phyloP scores from a whole-genome alignment of 37 sponge, comb jelly and placozoan species.

The Amphimedon queenslandica region DNA sequence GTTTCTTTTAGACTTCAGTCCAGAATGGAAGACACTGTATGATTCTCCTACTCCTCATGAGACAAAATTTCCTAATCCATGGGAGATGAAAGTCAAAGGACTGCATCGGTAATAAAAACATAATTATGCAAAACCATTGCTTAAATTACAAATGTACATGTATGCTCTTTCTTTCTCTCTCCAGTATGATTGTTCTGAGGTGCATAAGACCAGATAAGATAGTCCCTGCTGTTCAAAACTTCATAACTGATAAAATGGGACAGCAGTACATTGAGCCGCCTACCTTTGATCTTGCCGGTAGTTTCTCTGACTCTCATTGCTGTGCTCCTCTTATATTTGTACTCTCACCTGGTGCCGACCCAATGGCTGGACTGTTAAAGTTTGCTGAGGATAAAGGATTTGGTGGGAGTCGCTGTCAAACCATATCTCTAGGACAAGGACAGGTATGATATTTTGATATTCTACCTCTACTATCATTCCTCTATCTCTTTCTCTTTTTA shows the following conservation, averaged over 20 bases:
- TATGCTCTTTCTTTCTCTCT: slow-evolving; percentile 10
- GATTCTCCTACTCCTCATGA: slow-evolving; percentile 86
- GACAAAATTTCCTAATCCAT: slow-evolving; percentile 67
- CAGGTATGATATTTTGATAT: slow-evolving; percentile 40
- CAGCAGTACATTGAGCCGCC: slow-evolving; percentile 95
- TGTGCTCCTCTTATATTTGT: slow-evolving; percentile 98
- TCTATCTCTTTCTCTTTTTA: not conserved
- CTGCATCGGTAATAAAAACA: slow-evolving; percentile 57
- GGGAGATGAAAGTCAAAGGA: slow-evolving; percentile 72
- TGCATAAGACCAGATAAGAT: slow-evolving; percentile 95
- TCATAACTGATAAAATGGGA: slow-evolving; percentile 88
- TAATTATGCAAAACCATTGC: slow-evolving; percentile 2
- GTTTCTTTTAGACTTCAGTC: slow-evolving; percentile 39
- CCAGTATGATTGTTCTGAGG: slow-evolving; percentile 86
- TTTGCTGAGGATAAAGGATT: slow-evolving; percentile 96
- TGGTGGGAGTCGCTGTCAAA: slow-evolving; percentile 79
- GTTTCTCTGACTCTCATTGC: slow-evolving; percentile 90
- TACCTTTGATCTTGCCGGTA: slow-evolving; percentile 94
- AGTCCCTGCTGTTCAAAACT: slow-evolving; percentile 85
- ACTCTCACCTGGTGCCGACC: slow-evolving; percentile 98
- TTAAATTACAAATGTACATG: not conserved
- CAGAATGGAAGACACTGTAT: slow-evolving; percentile 92
- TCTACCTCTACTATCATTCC: not conserved
- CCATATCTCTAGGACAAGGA: slow-evolving; percentile 97
- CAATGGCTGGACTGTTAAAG: slow-evolving; percentile 96